Evolutionary conservation across 2,888 invertebrate species (phyloP), one percentile per base, ranked within the genome.

Genomic region (Ditula angustiorana): DNA sequence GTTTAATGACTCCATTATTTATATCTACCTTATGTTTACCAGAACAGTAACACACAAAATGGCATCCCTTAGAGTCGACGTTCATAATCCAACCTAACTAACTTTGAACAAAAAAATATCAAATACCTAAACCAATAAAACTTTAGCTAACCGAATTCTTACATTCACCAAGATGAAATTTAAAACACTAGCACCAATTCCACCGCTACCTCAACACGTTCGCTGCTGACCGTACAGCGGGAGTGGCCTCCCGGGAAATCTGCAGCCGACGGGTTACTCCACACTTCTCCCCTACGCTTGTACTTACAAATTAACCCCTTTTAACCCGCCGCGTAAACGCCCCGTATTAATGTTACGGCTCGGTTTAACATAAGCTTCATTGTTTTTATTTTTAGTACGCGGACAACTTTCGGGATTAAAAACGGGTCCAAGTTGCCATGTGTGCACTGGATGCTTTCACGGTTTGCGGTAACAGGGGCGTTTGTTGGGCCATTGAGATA

Each of bases 271-370:
- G 61, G 60, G 46, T 59, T 57, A 60, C 35, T 46, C 33, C 53
- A 13, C 62, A 62, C 30, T 56, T 26, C 58, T 24, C 50, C 65
- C 53, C 37, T 58, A 37, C 49, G 65, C 59, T 60, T 65, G 65
- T 65, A 65, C 65, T 64, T 58, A 64, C 60, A 60, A 65, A 65
- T 65, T 65, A 65, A 65, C 65, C 60, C 65, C 60, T 65, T 65
- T 63, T 63, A 63, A 52, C 63, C 63, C 57, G 49, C 63, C 63
- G 44, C 57, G 44, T 63, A 58, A 63, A 62, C 56, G 56, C 63
- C 33, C 50, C 63, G 63, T 58, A 63, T 63, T 63, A 57, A 63
- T 63, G 57, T 58, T 58, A 63, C 57, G 52, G 13, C 50, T 41
- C 63, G 50, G 13, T 63, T 63, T 63, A 46, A 58, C 63, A 63